phyloP scores from a whole-genome alignment of 2,113 vertebrate genomes.

The Mastomys natalensis region DNA sequence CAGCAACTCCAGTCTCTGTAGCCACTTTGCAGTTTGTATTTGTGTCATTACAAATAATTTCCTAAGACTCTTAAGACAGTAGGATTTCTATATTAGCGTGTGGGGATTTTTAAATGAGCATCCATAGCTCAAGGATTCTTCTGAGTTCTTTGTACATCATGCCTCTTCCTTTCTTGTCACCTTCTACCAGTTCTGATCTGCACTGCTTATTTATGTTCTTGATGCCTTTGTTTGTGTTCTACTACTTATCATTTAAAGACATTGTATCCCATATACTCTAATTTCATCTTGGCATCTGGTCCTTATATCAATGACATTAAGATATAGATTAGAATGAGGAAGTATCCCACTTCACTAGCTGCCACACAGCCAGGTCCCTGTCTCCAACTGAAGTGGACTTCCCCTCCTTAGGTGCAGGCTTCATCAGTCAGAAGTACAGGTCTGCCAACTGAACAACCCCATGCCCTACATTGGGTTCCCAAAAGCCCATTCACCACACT shows the following conservation, averaged over 20 bases:
- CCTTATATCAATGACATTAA: neutral
- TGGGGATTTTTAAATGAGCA: neutral
- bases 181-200: neutral
- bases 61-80: neutral
- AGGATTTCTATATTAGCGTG: neutral
- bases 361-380: no score
- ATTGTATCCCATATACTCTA: neutral
- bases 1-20: neutral
- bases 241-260: neutral
- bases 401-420: no score
- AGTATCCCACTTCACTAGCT: neutral
- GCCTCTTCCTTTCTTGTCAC: neutral
- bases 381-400: no score
- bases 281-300: neutral
- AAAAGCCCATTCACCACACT: no score
- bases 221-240: neutral
- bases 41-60: neutral
- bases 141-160: neutral
- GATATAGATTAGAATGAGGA: slow-evolving; percentile 23
- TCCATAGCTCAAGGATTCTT: neutral
- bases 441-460: no score
- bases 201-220: neutral
- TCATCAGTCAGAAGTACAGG: no score
- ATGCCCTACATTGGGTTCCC: no score
- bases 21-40: neutral